Evolutionary conservation across 1,140 invertebrate genomes (phyloP).

Genomic region (Drosophila murphyi): DNA sequence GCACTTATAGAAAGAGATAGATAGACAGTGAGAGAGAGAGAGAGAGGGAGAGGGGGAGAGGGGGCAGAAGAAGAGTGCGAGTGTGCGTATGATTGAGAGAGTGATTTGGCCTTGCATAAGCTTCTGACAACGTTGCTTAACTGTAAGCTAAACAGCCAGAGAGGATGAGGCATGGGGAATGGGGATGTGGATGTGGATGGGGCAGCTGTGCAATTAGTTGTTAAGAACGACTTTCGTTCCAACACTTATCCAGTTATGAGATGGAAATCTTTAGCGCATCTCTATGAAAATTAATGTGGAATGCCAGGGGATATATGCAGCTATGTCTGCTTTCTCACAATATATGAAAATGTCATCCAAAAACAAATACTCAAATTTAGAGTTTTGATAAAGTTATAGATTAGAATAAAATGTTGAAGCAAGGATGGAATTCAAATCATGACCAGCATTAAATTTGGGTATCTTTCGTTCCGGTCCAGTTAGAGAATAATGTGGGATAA

Average conservation of each 20-base stretch:
- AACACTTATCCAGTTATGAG: slow-evolving; percentile 9
- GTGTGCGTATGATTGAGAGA: slow-evolving; percentile 20
- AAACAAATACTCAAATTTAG: too few species aligned
- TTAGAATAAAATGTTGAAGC: too few species aligned
- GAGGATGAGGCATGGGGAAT: neutral
- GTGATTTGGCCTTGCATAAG: slow-evolving; percentile 37
- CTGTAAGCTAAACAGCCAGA: neutral
- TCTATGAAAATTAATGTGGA: neutral
- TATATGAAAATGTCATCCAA: too few species aligned
- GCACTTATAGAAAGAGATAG: slow-evolving; percentile 1
- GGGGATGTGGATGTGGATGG: too few species aligned
- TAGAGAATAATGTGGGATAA: too few species aligned
- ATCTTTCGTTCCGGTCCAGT: too few species aligned
- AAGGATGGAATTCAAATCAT: too few species aligned
- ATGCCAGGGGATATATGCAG: neutral
- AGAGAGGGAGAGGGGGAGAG: neutral
- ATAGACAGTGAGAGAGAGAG: neutral
- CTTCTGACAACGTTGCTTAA: slow-evolving; percentile 6
- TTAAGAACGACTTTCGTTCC: slow-evolving; percentile 3
- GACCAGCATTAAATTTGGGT: too few species aligned
- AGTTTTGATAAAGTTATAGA: too few species aligned
- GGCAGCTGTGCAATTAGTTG: slow-evolving; percentile 4
- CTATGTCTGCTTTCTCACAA: too few species aligned
- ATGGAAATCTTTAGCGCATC: neutral
- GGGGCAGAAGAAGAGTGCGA: neutral